A percentile compares a stretch with the other conserved stretches of the same genome.
These are phyloP conservation scores for Pseudorhombus dupliciocellatus DNA, from an alignment of 2,113 vertebrate species.

Conservation along the genomic window DNA sequence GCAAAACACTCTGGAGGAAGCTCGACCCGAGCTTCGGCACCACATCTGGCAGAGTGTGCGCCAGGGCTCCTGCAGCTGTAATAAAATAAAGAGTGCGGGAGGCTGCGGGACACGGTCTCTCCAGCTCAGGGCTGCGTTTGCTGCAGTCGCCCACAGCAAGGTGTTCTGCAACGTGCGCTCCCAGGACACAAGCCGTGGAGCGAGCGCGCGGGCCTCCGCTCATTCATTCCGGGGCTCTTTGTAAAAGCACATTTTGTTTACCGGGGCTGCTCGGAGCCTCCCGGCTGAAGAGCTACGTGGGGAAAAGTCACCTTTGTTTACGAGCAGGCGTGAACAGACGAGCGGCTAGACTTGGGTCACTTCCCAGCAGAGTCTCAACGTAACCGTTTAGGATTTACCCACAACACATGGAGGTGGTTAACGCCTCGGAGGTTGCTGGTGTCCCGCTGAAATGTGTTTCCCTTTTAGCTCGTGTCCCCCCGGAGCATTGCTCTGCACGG, in stretches of 20 bases:
- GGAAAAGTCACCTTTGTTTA: no score
- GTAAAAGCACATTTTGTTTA: not conserved
- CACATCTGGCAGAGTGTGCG: not conserved
- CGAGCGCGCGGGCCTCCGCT: constrained; percentile 55
- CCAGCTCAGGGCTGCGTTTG: constrained; percentile 54
- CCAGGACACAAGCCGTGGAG: constrained; percentile 60
- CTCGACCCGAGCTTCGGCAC: no score
- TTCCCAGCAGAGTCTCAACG: not conserved
- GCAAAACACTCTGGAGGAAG: no score
- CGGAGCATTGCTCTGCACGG: not conserved
- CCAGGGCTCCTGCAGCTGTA: not conserved
- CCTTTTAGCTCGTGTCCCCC: not conserved
- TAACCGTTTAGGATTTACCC: not conserved
- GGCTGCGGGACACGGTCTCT: constrained; percentile 3
- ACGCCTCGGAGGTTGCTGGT: constrained; percentile 26
- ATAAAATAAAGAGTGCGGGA: constrained; percentile 2
- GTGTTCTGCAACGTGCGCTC: constrained; percentile 70
- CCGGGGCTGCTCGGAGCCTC: not conserved
- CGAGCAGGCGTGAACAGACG: not conserved
- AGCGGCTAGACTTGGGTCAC: constrained; percentile 28
- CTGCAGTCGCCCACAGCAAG: constrained; percentile 73
- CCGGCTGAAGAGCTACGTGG: not conserved
- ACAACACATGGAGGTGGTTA: not conserved
- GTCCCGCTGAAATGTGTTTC: not conserved
- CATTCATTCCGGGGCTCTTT: constrained; percentile 57